Percentiles rank a stretch among this genome's conserved stretches.
Conservation (phyloP, 2,113 vertebrate species). For the Aleadryas rufinucha region DNA sequence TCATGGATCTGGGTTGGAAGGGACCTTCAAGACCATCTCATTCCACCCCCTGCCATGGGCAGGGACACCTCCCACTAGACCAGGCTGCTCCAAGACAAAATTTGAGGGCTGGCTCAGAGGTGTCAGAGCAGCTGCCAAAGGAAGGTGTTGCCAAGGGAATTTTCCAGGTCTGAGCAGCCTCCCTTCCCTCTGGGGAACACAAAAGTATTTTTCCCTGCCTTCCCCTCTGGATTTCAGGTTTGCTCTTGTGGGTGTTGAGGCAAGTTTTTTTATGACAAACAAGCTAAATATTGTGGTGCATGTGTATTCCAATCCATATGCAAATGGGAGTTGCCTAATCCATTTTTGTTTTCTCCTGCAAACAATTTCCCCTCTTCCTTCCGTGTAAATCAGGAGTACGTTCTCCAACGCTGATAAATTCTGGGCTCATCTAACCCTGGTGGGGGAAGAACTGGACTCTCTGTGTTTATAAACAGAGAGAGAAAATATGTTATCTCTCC, state of each 20-base stretch:
- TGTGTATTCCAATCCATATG: not conserved
- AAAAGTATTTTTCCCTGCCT: not conserved
- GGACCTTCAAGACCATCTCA: not conserved
- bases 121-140: not conserved
- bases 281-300: not conserved
- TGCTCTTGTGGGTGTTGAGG: not conserved
- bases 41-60: not conserved
- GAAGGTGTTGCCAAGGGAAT: not conserved
- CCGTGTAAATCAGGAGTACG: not conserved
- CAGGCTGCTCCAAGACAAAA: not conserved
- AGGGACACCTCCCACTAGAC: not conserved
- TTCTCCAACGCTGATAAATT: not conserved
- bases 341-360: not conserved
- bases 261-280: not conserved
- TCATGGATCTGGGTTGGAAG: not conserved
- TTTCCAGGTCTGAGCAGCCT: not conserved
- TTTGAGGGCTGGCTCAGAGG: not conserved
- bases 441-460: not conserved
- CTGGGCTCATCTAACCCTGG: not conserved
- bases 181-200: not conserved
- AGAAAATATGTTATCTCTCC: not conserved
- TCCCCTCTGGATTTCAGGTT: not conserved
- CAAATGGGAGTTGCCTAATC: not conserved
- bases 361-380: not conserved
- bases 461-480: conserved; percentile 34